Conservation (phyloP, 2,113 vertebrate species). For the Nesogale talazaci region DNA sequence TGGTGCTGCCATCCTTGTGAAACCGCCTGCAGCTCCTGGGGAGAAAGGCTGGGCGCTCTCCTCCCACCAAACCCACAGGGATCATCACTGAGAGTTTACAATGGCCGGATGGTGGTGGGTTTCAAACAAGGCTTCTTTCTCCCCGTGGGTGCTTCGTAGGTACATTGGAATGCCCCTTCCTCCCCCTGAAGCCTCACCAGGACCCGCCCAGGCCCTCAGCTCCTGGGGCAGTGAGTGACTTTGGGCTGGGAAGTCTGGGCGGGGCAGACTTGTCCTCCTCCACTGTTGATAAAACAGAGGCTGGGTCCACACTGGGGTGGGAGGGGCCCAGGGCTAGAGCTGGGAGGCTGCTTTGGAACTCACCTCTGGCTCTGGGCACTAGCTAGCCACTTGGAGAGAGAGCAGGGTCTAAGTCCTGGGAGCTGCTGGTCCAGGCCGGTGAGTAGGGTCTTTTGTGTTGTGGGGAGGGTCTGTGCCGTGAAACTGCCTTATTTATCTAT, state of each 20-base stretch:
- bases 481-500: not conserved
- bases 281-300: constrained; percentile 73
- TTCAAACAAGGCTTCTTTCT: too few relatives aligned
- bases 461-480: not conserved
- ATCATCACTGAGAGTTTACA: too few relatives aligned
- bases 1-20: too few relatives aligned
- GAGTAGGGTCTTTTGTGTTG: not conserved
- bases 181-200: not conserved
- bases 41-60: too few relatives aligned
- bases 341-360: not conserved
- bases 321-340: not conserved
- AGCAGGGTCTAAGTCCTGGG: not conserved
- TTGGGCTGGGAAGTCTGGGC: not conserved
- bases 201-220: not conserved
- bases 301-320: too few relatives aligned
- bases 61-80: too few relatives aligned
- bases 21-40: too few relatives aligned
- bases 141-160: not conserved
- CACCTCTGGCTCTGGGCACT: not conserved
- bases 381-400: not conserved
- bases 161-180: not conserved
- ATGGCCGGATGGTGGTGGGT: too few relatives aligned
- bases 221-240: not conserved
- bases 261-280: constrained; percentile 59
- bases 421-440: not conserved